phyloP scores from a whole-genome alignment of 2,797 vertebrate species.

The Pseudochaenichthys georgianus region DNA sequence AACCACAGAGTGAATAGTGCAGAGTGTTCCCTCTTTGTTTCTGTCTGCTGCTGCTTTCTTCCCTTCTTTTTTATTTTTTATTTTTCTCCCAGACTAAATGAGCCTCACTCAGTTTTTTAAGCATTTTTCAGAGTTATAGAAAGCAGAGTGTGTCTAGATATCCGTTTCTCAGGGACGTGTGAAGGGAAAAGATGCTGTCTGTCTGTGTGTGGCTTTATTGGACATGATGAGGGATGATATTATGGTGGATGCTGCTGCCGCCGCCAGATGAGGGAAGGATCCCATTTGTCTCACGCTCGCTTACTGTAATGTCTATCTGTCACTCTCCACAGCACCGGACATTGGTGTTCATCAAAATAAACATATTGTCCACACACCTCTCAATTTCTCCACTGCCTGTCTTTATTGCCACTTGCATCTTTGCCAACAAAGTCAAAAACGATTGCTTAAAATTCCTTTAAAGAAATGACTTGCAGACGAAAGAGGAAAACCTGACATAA shows the following conservation, averaged over 20 bases:
- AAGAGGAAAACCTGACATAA: slow-evolving; percentile 42
- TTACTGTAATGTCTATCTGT: slow-evolving; percentile 80
- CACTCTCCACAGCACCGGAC: slow-evolving; percentile 72
- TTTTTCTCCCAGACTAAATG: slow-evolving; percentile 69
- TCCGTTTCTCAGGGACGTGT: slow-evolving; percentile 65
- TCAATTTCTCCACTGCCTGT: slow-evolving; percentile 26
- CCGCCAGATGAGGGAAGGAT: slow-evolving; percentile 74
- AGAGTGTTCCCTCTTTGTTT: slow-evolving; percentile 64
- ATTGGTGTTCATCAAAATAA: slow-evolving; percentile 75
- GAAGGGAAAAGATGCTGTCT: slow-evolving; percentile 63
- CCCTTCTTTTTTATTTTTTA: slow-evolving; percentile 47
- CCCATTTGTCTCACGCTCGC: slow-evolving; percentile 77
- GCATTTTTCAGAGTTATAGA: slow-evolving; percentile 74
- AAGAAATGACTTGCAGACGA: slow-evolving; percentile 32
- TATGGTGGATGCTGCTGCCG: slow-evolving; percentile 72
- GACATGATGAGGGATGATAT: slow-evolving; percentile 84
- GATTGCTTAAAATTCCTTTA: slow-evolving; percentile 37
- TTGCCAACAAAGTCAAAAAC: slow-evolving; percentile 16
- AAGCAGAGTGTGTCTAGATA: slow-evolving; percentile 68
- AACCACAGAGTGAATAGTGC: slow-evolving; percentile 69
- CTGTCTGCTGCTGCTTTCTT: slow-evolving; percentile 53
- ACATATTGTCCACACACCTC: slow-evolving; percentile 66
- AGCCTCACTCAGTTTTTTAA: slow-evolving; percentile 73
- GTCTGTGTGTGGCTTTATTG: slow-evolving; percentile 82
- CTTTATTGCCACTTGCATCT: slow-evolving; percentile 21